phyloP scores from a whole-genome alignment of 2,113 vertebrate genomes.

The Anseranas semipalmata region DNA sequence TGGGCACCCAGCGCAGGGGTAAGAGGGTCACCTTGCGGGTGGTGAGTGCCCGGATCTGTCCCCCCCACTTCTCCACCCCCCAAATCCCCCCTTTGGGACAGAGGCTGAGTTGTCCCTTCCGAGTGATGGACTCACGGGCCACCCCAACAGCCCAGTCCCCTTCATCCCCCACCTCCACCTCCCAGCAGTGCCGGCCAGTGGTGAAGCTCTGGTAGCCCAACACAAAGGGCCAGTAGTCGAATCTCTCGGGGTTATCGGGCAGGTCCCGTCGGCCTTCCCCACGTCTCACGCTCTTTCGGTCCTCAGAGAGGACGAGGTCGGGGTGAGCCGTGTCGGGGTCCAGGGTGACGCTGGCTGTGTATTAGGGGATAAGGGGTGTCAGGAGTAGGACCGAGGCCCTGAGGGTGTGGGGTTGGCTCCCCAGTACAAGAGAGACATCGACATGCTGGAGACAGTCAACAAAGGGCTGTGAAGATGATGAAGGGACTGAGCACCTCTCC shows the following conservation, averaged over 20 bases:
- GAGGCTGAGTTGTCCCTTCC: constrained; percentile 80
- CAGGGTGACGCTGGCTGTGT: constrained; percentile 55
- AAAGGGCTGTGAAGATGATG: too few species aligned
- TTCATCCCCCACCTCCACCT: constrained; percentile 74
- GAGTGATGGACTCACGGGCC: constrained; percentile 4
- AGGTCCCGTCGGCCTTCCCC: neutral
- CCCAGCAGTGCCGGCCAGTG: constrained; percentile 48
- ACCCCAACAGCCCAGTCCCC: constrained; percentile 77
- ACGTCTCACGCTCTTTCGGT: constrained; percentile 49
- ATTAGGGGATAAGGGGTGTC: constrained; percentile 23
- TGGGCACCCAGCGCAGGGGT: neutral
- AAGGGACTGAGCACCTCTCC: neutral
- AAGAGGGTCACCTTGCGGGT: neutral
- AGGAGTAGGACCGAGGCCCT: neutral
- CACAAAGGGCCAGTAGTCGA: constrained; percentile 67
- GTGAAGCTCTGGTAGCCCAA: constrained; percentile 12
- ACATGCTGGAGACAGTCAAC: too few species aligned
- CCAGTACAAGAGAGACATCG: neutral
- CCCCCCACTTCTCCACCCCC: constrained; percentile 69
- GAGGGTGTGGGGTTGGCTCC: neutral
- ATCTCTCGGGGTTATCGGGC: constrained; percentile 33
- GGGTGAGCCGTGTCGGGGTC: constrained; percentile 72
- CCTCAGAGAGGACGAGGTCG: constrained; percentile 63
- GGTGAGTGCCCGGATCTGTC: constrained; percentile 49
- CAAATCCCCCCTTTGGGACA: constrained; percentile 82